Conservation (phyloP, 1,140 invertebrate genomes). For the Ctenoplectra terminalis region DNA sequence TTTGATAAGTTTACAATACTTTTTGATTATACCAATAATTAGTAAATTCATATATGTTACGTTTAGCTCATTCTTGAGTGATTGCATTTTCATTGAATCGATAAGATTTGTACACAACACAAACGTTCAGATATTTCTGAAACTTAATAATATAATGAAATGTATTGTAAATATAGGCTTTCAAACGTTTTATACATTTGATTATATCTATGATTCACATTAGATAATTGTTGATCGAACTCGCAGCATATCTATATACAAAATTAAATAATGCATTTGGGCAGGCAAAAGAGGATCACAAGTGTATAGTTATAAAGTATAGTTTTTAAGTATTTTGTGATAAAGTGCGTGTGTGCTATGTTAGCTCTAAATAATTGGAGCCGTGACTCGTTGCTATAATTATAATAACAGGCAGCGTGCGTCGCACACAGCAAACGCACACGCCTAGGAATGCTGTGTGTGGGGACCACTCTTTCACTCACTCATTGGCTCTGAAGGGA, state of each 20-base stretch:
- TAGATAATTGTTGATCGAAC: slow-evolving; percentile 29
- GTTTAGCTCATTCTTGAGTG: not conserved
- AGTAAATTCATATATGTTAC: not conserved
- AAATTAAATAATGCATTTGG: slow-evolving; percentile 53
- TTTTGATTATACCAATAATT: slow-evolving; percentile 9
- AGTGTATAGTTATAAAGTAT: slow-evolving; percentile 59
- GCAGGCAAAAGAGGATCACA: slow-evolving; percentile 61
- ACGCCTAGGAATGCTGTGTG: slow-evolving; percentile 79
- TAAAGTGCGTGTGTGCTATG: slow-evolving; percentile 75
- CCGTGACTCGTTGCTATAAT: slow-evolving; percentile 81
- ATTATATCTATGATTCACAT: slow-evolving; percentile 34
- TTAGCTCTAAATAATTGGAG: slow-evolving; percentile 77
- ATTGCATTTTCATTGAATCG: not conserved
- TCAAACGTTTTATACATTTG: slow-evolving; percentile 18
- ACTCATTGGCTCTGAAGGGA: slow-evolving; percentile 80
- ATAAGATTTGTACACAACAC: not conserved
- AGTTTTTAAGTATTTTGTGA: slow-evolving; percentile 70
- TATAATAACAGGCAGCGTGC: slow-evolving; percentile 81
- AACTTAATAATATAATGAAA: slow-evolving; percentile 8
- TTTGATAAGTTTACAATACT: not conserved
- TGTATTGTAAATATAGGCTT: slow-evolving; percentile 18
- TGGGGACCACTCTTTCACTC: slow-evolving; percentile 77
- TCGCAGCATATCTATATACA: slow-evolving; percentile 49
- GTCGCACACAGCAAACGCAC: slow-evolving; percentile 79
- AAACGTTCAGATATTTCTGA: slow-evolving; percentile 1